Base-by-base conservation (phyloP, 2,797 vertebrate species). In the Alca torda region DNA sequence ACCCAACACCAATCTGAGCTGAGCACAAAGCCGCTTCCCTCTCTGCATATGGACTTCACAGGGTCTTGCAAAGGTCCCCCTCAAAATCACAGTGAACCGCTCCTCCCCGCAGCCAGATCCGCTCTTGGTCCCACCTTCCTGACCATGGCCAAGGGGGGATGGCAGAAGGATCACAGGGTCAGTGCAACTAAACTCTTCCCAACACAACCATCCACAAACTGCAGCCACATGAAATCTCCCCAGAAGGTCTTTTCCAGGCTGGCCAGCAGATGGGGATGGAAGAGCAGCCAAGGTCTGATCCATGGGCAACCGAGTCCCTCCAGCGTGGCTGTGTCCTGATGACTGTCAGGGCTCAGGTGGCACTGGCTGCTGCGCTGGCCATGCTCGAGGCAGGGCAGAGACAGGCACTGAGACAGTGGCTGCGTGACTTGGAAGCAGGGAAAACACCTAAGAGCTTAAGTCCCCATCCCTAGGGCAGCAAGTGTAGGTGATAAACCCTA, bases 211-310 rank as follows among this genome's bases (percentile, higher is more conserved):
- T 4, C 26, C 54, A 8, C 16, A 21, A 21, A 8, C 35, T 41
- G 37, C 41, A 84, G 35, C 15, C 4, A 0, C 18, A 0, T 1
- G 13, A 8, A 25, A 23, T 21, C n/a, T 70, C 35, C 57, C 46
- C 39, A 6, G 74, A 70, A 75, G 81, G 28, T 76, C 46, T 84
- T 88, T 84, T 76, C 79, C 60, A 72, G 50, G 48, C 51, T 64
- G 82, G 65, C 95, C 97, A 51, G 96, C 35, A 97, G 97, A 89
- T 96, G 97, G 97, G 84, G 97, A 51, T 95, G 90, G 89, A 97
- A 96, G 96, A 94, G 88, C 95, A 97, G 94, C 60, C 94, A 93
- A 87, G 77, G 41, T 56, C 37, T 37, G 63, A 16, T 11, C 56
- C 56, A 5, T 1, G 3, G 74, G 50, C 12, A 5, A 2, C 30